These are phyloP conservation scores for Euura lappo DNA, from an alignment of 1,140 invertebrate genomes.

Conservation along the genomic window DNA sequence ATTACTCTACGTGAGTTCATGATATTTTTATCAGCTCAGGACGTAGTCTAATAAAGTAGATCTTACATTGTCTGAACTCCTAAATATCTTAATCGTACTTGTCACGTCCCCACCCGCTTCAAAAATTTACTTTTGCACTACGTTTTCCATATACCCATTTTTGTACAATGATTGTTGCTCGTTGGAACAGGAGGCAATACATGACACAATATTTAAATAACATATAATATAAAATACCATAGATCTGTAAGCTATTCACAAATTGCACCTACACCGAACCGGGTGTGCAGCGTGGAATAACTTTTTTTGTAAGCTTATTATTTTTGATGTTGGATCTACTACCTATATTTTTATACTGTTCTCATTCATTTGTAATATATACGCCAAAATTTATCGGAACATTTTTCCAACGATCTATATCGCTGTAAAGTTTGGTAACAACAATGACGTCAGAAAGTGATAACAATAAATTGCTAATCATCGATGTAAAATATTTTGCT, in stretches of 20 bases:
- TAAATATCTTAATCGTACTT: too few species aligned
- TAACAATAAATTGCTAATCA: constrained; percentile 1
- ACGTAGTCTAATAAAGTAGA: too few species aligned
- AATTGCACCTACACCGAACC: neutral
- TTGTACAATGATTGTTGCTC: too few species aligned
- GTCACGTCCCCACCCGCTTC: too few species aligned
- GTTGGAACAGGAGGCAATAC: too few species aligned
- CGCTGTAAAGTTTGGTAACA: neutral
- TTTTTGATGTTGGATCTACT: too few species aligned
- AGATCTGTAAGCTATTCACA: neutral
- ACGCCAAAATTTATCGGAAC: neutral
- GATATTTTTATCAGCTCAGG: too few species aligned
- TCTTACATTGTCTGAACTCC: too few species aligned
- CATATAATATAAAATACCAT: neutral
- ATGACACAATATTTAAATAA: too few species aligned
- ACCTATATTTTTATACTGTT: neutral
- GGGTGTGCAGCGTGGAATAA: neutral
- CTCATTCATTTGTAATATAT: neutral
- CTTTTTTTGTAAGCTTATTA: neutral
- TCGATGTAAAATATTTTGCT: neutral
- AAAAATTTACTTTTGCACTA: too few species aligned
- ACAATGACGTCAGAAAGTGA: neutral
- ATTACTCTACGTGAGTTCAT: too few species aligned
- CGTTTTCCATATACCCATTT: too few species aligned
- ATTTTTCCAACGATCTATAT: neutral